These are phyloP conservation scores for Rachycentron canadum DNA, from an alignment of 2,797 vertebrate species.

Conservation along the genomic window DNA sequence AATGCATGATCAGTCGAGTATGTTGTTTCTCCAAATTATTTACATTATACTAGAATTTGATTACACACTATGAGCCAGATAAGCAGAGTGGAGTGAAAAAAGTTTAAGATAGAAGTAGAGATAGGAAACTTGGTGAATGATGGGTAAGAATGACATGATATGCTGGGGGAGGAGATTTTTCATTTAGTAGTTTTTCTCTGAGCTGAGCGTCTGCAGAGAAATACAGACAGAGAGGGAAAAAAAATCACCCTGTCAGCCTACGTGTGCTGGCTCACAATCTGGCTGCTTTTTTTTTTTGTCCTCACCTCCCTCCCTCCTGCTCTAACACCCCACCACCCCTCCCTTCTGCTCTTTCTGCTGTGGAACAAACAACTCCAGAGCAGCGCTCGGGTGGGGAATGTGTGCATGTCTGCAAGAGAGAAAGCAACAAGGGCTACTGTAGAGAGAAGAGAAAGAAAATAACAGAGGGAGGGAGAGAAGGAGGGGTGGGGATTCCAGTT, in stretches of 20 bases:
- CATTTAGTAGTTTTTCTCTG: slow-evolving; percentile 2
- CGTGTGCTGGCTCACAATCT: slow-evolving; percentile 79
- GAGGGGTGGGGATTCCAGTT: slow-evolving; percentile 45
- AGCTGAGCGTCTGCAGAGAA: slow-evolving; percentile 21
- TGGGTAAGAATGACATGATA: neutral
- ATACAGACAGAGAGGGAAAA: slow-evolving; percentile 9
- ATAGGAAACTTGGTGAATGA: neutral
- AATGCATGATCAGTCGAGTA: slow-evolving; percentile 28
- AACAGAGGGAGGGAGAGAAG: slow-evolving; percentile 15
- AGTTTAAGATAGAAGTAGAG: neutral
- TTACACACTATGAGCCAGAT: slow-evolving; percentile 7
- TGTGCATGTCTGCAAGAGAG: slow-evolving; percentile 39
- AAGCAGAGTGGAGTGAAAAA: neutral
- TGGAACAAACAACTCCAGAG: slow-evolving; percentile 81
- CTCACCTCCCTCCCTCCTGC: slow-evolving; percentile 14
- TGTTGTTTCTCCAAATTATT: slow-evolving; percentile 36
- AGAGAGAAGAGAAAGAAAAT: slow-evolving; percentile 25
- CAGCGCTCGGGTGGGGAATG: slow-evolving; percentile 68
- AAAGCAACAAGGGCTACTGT: slow-evolving; percentile 70
- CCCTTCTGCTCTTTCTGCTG: slow-evolving; percentile 57
- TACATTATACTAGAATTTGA: neutral
- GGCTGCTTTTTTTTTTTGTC: slow-evolving; percentile 48
- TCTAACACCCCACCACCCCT: slow-evolving; percentile 37
- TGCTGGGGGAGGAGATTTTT: neutral
- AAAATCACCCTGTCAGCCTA: slow-evolving; percentile 72